Percentiles rank a stretch among this genome's conserved stretches.
Conservation (phyloP, 2,888 invertebrate genomes). For the Eulithis testata region DNA sequence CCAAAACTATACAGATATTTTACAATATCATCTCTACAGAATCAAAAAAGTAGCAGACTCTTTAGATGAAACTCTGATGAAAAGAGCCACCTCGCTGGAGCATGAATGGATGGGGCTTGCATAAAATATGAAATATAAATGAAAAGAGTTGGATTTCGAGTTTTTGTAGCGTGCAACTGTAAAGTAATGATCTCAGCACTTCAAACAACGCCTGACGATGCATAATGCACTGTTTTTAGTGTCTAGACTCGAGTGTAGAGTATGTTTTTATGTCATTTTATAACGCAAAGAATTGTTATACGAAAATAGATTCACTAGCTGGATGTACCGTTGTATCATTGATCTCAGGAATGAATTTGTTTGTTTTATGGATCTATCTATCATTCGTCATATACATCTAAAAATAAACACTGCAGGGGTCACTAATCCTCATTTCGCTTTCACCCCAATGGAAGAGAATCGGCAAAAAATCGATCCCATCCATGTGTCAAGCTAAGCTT, state of each 20-base stretch:
- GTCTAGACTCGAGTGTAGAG: not conserved
- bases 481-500: constrained; percentile 52
- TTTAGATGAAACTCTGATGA: constrained; percentile 18
- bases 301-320: too few relatives aligned
- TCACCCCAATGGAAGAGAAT: constrained; percentile 44
- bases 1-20: too few relatives aligned
- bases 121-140: constrained; percentile 27
- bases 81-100: constrained; percentile 13
- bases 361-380: constrained; percentile 15
- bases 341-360: not conserved
- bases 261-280: not conserved
- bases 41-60: not conserved
- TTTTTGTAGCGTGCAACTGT: constrained; percentile 20
- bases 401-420: constrained; percentile 40
- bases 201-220: constrained; percentile 27
- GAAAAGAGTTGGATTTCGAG: constrained; percentile 16
- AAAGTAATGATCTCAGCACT: constrained; percentile 32
- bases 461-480: constrained; percentile 46
- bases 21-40: not conserved
- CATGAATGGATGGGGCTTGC: constrained; percentile 25
- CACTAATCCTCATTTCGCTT: constrained; percentile 38
- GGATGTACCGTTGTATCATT: too few relatives aligned
- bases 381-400: constrained; percentile 32
- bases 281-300: too few relatives aligned
- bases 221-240: constrained; percentile 31